Evolutionary conservation across 1,140 invertebrate species (phyloP).

Genomic region (Ips typographus): DNA sequence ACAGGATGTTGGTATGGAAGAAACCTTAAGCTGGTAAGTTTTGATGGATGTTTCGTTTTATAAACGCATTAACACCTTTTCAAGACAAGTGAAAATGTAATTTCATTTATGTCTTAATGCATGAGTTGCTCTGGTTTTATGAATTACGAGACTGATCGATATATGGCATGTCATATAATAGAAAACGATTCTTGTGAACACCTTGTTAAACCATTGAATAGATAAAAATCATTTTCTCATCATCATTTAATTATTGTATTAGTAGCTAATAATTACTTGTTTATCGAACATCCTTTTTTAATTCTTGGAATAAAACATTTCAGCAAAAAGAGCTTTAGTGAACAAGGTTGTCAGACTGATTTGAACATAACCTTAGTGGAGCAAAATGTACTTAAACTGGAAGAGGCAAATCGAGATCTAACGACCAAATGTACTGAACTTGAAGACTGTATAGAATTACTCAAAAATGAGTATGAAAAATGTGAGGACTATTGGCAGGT

Average conservation of each 20-base stretch:
- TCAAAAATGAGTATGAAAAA: constrained; percentile 75
- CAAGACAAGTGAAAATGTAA: too few species aligned
- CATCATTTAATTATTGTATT: too few species aligned
- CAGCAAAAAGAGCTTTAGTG: constrained; percentile 4
- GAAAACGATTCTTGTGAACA: too few species aligned
- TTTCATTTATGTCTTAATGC: too few species aligned
- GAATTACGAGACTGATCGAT: too few species aligned
- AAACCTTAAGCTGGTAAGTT: constrained; percentile 1
- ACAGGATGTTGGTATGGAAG: background rate
- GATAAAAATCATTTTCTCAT: too few species aligned
- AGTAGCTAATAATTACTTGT: too few species aligned
- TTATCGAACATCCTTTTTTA: too few species aligned
- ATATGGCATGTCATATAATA: too few species aligned
- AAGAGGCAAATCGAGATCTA: constrained; percentile 55
- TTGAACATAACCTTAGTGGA: constrained; percentile 33
- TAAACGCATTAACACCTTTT: too few species aligned
- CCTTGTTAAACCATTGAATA: too few species aligned
- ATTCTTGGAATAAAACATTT: background rate
- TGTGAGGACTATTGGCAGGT: constrained; percentile 82
- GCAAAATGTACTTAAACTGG: constrained; percentile 38
- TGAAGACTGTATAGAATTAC: constrained; percentile 69
- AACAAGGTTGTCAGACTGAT: constrained; percentile 35
- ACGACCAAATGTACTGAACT: constrained; percentile 64
- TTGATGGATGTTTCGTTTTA: background rate
- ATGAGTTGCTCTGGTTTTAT: too few species aligned